A percentile compares a stretch with the other conserved stretches of the same genome.
phyloP scores from a whole-genome alignment of 1,140 invertebrate genomes.

The Phenacoccus solenopsis region DNA sequence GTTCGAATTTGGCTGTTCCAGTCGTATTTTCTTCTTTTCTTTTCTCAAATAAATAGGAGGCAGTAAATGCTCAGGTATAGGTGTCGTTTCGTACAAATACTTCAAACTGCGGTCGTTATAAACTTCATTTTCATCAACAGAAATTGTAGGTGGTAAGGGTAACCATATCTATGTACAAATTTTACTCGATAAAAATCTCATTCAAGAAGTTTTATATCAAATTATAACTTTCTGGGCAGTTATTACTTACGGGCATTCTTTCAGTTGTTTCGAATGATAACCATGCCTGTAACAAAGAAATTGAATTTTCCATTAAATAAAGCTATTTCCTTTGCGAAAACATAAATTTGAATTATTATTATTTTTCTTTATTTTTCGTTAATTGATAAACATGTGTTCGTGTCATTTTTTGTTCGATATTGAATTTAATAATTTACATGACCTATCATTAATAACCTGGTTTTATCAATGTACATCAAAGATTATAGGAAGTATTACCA shows the following conservation, averaged over 20 bases:
- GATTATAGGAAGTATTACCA: no score
- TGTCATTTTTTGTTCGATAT: no score
- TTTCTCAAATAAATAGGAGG: conserved; percentile 19
- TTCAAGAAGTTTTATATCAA: not conserved
- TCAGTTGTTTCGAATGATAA: conserved; percentile 53
- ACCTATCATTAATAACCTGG: no score
- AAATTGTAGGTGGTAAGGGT: conserved; percentile 90
- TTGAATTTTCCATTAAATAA: no score
- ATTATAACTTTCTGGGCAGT: conserved; percentile 18
- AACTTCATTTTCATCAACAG: conserved; percentile 77
- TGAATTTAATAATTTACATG: no score
- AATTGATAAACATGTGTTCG: no score
- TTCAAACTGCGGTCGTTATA: conserved; percentile 75
- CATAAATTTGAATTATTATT: no score
- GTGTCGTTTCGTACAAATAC: conserved; percentile 62
- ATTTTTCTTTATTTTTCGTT: no score
- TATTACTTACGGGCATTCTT: conserved; percentile 65
- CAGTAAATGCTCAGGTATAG: conserved; percentile 22
- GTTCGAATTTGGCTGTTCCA: not conserved
- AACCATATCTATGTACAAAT: conserved; percentile 48
- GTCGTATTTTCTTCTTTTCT: conserved; percentile 31
- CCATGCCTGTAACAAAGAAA: conserved; percentile 48
- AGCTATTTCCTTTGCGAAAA: no score
- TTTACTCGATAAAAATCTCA: not conserved
- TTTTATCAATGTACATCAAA: no score